Evolutionary conservation across 1,140 invertebrate genomes (phyloP), one percentile per base, ranked within the genome.

Genomic region (Dendrolimus kikuchii): DNA sequence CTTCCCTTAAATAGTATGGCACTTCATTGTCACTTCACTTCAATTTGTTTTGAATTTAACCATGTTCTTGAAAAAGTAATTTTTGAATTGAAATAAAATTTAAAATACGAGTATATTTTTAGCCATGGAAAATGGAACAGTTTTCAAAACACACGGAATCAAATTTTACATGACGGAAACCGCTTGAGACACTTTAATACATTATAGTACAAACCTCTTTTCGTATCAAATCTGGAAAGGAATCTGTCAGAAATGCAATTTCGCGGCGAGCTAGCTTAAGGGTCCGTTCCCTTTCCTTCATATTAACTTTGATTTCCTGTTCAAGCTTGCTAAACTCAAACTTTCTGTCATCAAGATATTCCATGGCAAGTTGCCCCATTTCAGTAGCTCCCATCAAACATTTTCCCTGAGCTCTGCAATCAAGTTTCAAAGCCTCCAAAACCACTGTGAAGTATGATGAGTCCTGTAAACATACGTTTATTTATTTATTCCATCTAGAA

Each of bases 351-450:
- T 91, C 88, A 2, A 91, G 70, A 67, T 92, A 90, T 66, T 92
- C 90, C 53, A 89, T 83, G 0, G 89, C 90, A 4, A 91, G 66
- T 69, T 92, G 91, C 3, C 91, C 91, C 76, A 92, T 89, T 62
- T 89, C 80, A 0, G 89, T 91, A 1, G 90, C 88, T 43, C 85
- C 88, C 55, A 90, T 77, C 60, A 92, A 82, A 54, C 90, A 84
- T 61, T 88, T 87, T 6, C 88, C 88, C 71, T 92, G 91, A 7
- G 81, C 83, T 23, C 77, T 68, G 51, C 87, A 89, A 67, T 92
- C 90, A 6, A 86, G 58, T 60, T 87, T 87, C 37, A 92, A 66
- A 0, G 84, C 81, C 41, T 88, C 83, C 53, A 92, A 68, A 8
- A 92, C 84, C 0, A 86, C 87, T 40, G 91, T 89, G 62, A 90